Percentiles rank a stretch among this genome's conserved stretches.
Evolutionary conservation across 2,797 vertebrate genomes (phyloP).

Genomic region (Spatula clypeata): DNA sequence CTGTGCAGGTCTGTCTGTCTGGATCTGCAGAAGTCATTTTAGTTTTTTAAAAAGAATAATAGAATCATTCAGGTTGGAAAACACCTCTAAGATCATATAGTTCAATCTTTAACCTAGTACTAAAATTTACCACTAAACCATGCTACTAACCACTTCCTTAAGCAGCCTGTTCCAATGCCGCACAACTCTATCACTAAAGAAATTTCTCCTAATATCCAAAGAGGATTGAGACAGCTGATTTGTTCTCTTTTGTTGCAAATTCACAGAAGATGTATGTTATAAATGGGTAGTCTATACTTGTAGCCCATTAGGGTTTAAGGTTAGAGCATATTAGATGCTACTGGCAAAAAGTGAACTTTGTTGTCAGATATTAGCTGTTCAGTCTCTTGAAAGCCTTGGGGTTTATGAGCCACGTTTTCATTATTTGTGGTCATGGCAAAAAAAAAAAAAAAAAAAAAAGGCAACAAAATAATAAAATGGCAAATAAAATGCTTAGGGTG

Average conservation of each 20-base stretch:
- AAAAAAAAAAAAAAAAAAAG: neutral
- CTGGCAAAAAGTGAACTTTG: neutral
- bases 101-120: too few species aligned
- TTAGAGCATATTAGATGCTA: neutral
- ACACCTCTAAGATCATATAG: too few species aligned
- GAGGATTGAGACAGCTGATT: neutral
- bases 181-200: too few species aligned
- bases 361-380: neutral
- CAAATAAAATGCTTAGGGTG: slow-evolving; percentile 12
- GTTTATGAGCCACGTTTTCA: neutral
- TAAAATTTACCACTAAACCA: too few species aligned
- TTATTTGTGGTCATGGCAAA: slow-evolving; percentile 3
- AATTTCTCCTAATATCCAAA: too few species aligned
- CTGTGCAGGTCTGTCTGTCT: neutral
- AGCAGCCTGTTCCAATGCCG: too few species aligned
- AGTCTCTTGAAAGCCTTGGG: neutral
- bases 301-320: neutral
- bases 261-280: neutral
- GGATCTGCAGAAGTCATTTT: neutral
- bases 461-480: neutral
- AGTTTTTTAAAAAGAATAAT: neutral
- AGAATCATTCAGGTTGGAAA: too few species aligned
- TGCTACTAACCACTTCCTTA: too few species aligned
- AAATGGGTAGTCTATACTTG: neutral
- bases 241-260: neutral